Percentiles rank a stretch among this genome's conserved stretches.
These are phyloP conservation scores for Drosophila meridiana DNA, from an alignment of 2,888 invertebrate genomes.

Conservation along the genomic window DNA sequence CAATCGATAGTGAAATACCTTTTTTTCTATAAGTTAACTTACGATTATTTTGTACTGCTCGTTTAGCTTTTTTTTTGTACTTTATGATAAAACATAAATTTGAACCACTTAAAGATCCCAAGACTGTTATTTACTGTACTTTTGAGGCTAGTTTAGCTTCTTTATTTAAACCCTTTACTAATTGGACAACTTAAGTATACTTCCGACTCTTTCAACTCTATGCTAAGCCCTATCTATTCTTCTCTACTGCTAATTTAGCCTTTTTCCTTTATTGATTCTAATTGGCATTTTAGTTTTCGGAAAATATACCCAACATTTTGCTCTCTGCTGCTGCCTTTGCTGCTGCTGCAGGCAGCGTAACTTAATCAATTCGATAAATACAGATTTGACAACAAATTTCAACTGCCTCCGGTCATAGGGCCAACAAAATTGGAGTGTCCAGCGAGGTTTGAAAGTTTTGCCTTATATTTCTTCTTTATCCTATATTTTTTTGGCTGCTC, in stretches of 20 bases:
- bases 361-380: slow-evolving; percentile 42
- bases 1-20: no score
- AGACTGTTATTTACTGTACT: neutral
- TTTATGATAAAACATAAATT: no score
- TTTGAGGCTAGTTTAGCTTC: neutral
- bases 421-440: slow-evolving; percentile 15
- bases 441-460: slow-evolving; percentile 2
- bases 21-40: neutral
- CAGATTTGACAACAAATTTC: slow-evolving; percentile 28
- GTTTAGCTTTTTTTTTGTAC: no score
- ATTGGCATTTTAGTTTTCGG: neutral
- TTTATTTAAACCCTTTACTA: neutral
- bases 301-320: slow-evolving; percentile 1
- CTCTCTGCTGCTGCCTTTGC: neutral
- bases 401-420: slow-evolving; percentile 36
- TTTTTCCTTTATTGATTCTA: neutral
- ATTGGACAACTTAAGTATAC: neutral
- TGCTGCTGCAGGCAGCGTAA: slow-evolving; percentile 27
- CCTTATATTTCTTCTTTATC: slow-evolving; percentile 14
- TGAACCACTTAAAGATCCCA: no score
- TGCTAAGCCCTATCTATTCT: neutral
- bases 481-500: slow-evolving; percentile 20
- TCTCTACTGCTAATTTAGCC: neutral
- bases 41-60: no score
- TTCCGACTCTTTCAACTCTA: neutral